Conservation (phyloP, 2,113 vertebrate genomes). For the Tachycineta bicolor region DNA sequence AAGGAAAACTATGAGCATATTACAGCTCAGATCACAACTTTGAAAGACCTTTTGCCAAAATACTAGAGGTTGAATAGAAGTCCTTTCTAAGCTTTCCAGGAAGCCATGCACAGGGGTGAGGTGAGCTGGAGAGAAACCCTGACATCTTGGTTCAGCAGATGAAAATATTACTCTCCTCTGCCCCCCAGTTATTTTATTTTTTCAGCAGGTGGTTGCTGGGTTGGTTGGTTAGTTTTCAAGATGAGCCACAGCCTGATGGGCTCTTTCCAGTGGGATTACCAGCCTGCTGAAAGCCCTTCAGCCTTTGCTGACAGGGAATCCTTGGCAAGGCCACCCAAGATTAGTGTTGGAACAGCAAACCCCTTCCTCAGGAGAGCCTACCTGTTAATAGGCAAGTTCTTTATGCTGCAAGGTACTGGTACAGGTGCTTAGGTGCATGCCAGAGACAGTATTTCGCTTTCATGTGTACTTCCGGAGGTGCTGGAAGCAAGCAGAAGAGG, state of each 20-base stretch:
- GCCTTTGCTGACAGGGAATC: not conserved
- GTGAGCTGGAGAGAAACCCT: not conserved
- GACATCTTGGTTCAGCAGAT: not conserved
- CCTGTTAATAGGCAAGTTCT: not conserved
- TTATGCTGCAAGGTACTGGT: not conserved
- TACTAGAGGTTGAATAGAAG: not conserved
- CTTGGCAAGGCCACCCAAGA: not conserved
- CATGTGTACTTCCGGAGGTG: not conserved
- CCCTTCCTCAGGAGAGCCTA: not conserved
- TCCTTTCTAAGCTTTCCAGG: not conserved
- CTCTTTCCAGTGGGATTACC: not conserved
- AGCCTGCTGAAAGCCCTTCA: not conserved
- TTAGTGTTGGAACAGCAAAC: not conserved
- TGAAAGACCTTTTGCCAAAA: not conserved
- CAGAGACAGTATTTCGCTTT: not conserved
- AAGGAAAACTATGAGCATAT: not conserved
- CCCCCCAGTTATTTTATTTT: not conserved
- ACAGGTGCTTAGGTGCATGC: not conserved
- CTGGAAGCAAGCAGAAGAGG: not conserved
- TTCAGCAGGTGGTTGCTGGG: no score
- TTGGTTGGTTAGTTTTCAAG: not conserved
- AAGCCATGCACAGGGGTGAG: not conserved
- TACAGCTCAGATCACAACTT: not conserved
- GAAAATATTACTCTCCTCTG: not conserved
- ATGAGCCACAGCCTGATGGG: fast-evolving